These are phyloP conservation scores for Drosophila rufa DNA, from an alignment of 1,140 invertebrate species.

Conservation along the genomic window DNA sequence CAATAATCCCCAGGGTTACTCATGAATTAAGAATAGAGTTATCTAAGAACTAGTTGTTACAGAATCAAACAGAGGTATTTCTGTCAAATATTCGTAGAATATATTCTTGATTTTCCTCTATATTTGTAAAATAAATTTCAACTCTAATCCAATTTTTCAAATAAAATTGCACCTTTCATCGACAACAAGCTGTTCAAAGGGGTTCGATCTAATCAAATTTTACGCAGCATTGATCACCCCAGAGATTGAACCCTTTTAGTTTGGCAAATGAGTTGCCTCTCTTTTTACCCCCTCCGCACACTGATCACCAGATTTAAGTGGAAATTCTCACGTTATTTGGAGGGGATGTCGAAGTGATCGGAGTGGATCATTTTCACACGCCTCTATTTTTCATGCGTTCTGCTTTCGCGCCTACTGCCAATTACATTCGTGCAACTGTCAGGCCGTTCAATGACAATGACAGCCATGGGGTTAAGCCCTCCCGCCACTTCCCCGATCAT, in stretches of 20 bases:
- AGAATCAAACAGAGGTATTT: no score
- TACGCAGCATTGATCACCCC: constrained; percentile 46
- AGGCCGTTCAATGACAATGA: constrained; percentile 61
- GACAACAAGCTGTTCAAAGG: neutral
- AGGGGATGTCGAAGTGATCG: constrained; percentile 23
- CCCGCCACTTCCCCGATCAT: neutral
- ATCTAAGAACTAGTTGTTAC: no score
- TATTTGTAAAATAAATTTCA: neutral
- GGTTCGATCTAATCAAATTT: constrained; percentile 44
- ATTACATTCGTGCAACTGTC: constrained; percentile 65
- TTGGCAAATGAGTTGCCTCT: constrained; percentile 1
- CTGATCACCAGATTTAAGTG: constrained; percentile 31
- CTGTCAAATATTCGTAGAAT: no score
- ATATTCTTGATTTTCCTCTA: neutral
- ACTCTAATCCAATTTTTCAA: neutral
- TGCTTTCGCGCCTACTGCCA: constrained; percentile 63
- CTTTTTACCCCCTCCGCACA: neutral
- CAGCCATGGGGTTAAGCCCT: constrained; percentile 51
- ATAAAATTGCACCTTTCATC: constrained; percentile 33
- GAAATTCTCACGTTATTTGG: constrained; percentile 45
- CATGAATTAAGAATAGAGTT: no score
- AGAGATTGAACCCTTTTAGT: constrained; percentile 2
- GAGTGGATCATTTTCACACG: constrained; percentile 61
- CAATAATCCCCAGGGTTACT: no score
- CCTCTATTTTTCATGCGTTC: constrained; percentile 64